Evolutionary conservation across 2,113 vertebrate genomes (phyloP), one percentile per base, ranked within the genome.

Genomic region (Oreochromis aureus): DNA sequence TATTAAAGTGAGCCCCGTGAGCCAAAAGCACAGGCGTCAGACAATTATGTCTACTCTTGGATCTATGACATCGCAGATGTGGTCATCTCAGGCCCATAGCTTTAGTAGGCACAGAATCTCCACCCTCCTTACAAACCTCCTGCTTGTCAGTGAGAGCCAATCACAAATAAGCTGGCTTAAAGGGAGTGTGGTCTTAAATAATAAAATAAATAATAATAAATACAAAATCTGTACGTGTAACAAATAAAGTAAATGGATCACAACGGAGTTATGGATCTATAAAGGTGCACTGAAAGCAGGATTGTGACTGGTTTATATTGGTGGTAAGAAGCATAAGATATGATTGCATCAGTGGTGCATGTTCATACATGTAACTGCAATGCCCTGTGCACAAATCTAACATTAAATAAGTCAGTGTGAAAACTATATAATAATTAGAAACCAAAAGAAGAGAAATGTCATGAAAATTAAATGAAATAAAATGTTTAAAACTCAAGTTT

Each of bases 211-310:
- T 44, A 66, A 66, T 15, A 39, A 71, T 71, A 10, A 71, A 71
- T 71, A 46, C 61, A 73, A 46, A 44, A 46, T 73, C 3, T 46
- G 41, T 46, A 46, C 0, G 0, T 18, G 22, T 27, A 46, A 1
- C 12, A 44, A 8, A 71, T 4, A 0, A 44, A 46, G 7, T 6
- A 73, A 73, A 27, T 18, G 39, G 10, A 73, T 73, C 13, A 10
- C 39, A 46, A 71, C 3, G 1, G 2, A 1, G 2, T 73, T 44
- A 44, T n/a, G 24, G 66, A 71, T 44, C 39, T 44, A 24, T 15
- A 44, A 44, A 71, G 1, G 39, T 10, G 22, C 66, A 73, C 13
- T 24, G 66, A 46, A 48, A 46, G n/a, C 66, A 10, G 22, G 22
- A 9, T 4, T 44, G 5, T 24, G 3, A 71, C 39, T 1, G 39